phyloP scores from a whole-genome alignment of 2,113 vertebrate genomes.

The Urocitellus parryii region DNA sequence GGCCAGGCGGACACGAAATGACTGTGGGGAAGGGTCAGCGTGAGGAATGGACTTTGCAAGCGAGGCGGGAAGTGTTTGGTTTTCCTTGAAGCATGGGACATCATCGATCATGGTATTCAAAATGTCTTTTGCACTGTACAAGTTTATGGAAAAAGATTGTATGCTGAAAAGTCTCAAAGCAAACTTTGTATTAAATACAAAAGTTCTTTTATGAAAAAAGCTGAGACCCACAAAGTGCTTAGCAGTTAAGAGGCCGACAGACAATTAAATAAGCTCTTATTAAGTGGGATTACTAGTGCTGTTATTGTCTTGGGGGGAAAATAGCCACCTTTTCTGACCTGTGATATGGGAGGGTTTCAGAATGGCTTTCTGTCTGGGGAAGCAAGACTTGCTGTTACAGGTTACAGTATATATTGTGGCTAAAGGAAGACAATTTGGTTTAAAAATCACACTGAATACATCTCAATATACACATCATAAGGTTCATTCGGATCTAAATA shows the following conservation, averaged over 20 bases:
- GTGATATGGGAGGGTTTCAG: constrained; percentile 84
- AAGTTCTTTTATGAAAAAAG: constrained; percentile 92
- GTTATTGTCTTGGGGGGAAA: constrained; percentile 88
- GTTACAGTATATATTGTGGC: constrained; percentile 93
- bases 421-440: constrained; percentile 96
- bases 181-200: constrained; percentile 91
- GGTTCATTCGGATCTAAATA: constrained; percentile 94
- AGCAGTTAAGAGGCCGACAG: constrained; percentile 89
- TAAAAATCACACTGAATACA: constrained; percentile 95
- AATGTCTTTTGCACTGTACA: constrained; percentile 90
- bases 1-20: constrained; percentile 52
- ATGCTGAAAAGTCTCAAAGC: constrained; percentile 90
- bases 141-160: constrained; percentile 90
- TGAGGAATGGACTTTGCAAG: constrained; percentile 69
- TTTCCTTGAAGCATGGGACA: constrained; percentile 81
- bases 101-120: constrained; percentile 83
- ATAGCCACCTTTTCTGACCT: constrained; percentile 85
- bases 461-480: constrained; percentile 93
- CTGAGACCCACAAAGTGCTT: constrained; percentile 92
- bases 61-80: constrained; percentile 78
- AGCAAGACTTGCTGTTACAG: constrained; percentile 90
- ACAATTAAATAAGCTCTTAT: constrained; percentile 86
- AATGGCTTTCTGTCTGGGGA: constrained; percentile 92
- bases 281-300: constrained; percentile 84
- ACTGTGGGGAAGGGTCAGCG: constrained; percentile 68